Percentiles rank a stretch among this genome's conserved stretches.
Conservation (phyloP, 2,113 vertebrate genomes). For the Bos indicus region DNA sequence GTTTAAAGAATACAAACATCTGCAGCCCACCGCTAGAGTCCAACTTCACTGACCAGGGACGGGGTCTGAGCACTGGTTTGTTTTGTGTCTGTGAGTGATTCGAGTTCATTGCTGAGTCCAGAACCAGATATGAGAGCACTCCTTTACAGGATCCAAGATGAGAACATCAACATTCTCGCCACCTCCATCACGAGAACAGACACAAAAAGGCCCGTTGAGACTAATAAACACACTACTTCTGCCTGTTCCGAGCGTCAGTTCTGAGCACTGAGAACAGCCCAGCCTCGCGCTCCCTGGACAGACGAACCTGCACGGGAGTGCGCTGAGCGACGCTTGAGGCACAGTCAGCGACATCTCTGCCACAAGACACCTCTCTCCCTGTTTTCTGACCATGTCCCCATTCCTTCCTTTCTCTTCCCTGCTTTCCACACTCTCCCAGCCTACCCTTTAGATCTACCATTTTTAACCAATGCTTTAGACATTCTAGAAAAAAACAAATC, state of each 20-base stretch:
- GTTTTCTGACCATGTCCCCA: not conserved
- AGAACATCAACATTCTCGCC: not conserved
- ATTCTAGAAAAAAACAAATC: not conserved
- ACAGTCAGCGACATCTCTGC: not conserved
- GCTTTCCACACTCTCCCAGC: not conserved
- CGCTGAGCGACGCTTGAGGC: not conserved
- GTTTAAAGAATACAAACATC: not conserved
- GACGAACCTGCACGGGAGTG: not conserved
- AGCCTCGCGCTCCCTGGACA: not conserved
- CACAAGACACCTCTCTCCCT: not conserved
- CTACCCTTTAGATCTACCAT: not conserved
- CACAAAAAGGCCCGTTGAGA: not conserved
- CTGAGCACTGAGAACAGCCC: not conserved
- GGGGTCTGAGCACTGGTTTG: not conserved
- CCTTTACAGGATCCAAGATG: not conserved
- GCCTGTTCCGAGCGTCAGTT: not conserved
- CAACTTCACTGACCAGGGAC: accelerated
- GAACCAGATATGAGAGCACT: not conserved
- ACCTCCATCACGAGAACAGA: not conserved
- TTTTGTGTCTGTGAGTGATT: not conserved
- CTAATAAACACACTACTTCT: not conserved
- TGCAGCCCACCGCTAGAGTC: not conserved
- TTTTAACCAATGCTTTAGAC: not conserved
- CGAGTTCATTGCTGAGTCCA: not conserved
- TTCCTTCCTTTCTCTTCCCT: not conserved